Base-by-base conservation (phyloP, 2,888 invertebrate species). In the Thecocarcelia acutangulata region DNA sequence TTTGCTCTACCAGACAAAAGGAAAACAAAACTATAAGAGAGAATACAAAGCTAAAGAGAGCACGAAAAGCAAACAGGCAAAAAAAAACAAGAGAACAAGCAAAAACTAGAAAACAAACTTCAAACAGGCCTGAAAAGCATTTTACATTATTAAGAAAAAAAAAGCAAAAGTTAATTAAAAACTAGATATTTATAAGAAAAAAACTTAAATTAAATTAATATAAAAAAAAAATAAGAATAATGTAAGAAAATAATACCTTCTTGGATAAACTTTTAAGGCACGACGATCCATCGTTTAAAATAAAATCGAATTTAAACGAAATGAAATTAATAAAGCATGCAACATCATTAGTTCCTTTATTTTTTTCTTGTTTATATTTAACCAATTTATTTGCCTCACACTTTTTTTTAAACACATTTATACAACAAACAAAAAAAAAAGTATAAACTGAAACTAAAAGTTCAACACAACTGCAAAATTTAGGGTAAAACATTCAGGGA, bases 201-300 rank as follows among this genome's bases (percentile, higher is more conserved):
- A 44, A 56, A 33, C 33, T 33, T 33, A 33, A 3, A 33, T 33
- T 19, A 44, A 68, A 54, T 15, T 24, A 56, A 44, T 17, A 19
- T 59, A 63, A 17, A 64, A 80, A 70, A 68, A 64, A 69, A 9
- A 56, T 59, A 24, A 24, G 17, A 68, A 61, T n/a, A n/a, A n/a
- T 28, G 11, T 59, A 79, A 59, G 50, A 80, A 76, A 76, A 93
- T 54, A 94, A 93, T 94, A 94, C 94, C 94, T 94, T 94, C 94
- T 94, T 91, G 94, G 94, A 93, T 93, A 94, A 93, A 94, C 94
- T 93, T 94, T 94, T 93, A 93, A 94, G 93, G 94, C 93, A 93
- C 94, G 93, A 93, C 94, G 94, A 94, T 94, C 94, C 94, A 94
- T 94, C 93, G 93, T 94, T 93, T 84, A 88, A 93, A 89, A 87